phyloP scores from a whole-genome alignment of 2,888 invertebrate genomes.

The Syrphus vitripennis region DNA sequence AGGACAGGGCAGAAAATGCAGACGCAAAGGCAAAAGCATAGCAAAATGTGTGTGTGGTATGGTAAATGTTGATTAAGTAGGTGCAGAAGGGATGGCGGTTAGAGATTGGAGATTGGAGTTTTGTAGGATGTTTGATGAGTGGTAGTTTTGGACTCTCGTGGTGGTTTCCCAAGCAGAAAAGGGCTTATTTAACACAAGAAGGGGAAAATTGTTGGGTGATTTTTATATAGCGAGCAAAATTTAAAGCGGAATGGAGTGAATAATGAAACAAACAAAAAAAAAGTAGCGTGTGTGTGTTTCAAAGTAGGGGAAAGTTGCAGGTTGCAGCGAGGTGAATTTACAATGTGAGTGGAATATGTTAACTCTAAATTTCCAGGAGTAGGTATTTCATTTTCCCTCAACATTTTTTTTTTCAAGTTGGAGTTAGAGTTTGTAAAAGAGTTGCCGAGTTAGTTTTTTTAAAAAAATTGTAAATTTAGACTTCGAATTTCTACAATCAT shows the following conservation, averaged over 20 bases:
- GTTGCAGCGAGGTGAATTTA: conserved; percentile 27
- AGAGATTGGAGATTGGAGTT: neutral
- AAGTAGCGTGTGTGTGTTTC: neutral
- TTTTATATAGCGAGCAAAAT: neutral
- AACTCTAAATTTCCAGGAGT: neutral
- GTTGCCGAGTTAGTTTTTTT: neutral
- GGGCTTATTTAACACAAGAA: neutral
- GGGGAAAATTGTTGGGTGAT: neutral
- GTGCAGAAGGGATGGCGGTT: neutral
- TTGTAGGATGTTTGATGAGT: neutral
- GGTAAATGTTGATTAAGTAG: neutral
- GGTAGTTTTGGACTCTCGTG: neutral
- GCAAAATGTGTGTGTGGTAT: neutral
- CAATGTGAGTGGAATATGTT: conserved; percentile 5
- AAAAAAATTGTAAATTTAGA: too few species aligned
- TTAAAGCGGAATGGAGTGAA: neutral
- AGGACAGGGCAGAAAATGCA: neutral
- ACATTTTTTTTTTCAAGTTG: neutral
- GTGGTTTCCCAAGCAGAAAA: neutral
- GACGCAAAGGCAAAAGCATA: neutral
- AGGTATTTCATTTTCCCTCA: neutral
- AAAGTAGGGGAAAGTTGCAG: conserved; percentile 30
- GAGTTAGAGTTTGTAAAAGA: neutral
- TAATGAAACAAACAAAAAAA: conserved; percentile 4
- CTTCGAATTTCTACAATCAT: too few species aligned